Percentiles rank a stretch among this genome's conserved stretches.
These are phyloP conservation scores for Cervus canadensis DNA, from an alignment of 2,113 vertebrate species.

Conservation along the genomic window DNA sequence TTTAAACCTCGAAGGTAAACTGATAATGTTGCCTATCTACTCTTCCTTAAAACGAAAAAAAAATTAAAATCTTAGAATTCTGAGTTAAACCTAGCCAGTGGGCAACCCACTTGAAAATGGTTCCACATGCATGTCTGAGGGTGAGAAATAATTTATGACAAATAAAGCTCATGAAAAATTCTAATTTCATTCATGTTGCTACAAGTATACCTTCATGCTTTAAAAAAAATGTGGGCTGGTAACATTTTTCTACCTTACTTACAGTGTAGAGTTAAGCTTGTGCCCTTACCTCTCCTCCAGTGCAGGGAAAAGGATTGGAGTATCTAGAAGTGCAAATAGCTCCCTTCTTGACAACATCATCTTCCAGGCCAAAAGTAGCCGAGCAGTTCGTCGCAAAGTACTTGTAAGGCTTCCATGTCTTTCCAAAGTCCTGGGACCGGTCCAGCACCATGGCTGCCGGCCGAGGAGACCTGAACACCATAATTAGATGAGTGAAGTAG, in stretches of 20 bases:
- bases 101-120: neutral
- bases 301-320: constrained; percentile 91
- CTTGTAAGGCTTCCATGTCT: constrained; percentile 91
- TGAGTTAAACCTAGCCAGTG: constrained; percentile 26
- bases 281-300: constrained; percentile 92
- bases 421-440: constrained; percentile 93
- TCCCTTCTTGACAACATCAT: constrained; percentile 81
- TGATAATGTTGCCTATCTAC: neutral
- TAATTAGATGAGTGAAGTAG: constrained; percentile 96
- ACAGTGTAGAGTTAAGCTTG: constrained; percentile 13
- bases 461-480: constrained; percentile 94
- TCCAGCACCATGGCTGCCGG: constrained; percentile 95
- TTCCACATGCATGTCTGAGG: neutral
- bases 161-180: constrained; percentile 68
- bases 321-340: constrained; percentile 94
- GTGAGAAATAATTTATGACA: constrained; percentile 68
- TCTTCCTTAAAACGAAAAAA: neutral
- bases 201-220: constrained; percentile 64
- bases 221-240: constrained; percentile 71
- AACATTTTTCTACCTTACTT: constrained; percentile 65
- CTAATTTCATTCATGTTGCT: constrained; percentile 73
- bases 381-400: constrained; percentile 93
- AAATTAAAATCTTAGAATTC: neutral
- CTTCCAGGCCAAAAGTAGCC: constrained; percentile 86
- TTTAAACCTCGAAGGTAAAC: neutral